Conservation (phyloP, 2,797 vertebrate species). For the Acanthopagrus latus region DNA sequence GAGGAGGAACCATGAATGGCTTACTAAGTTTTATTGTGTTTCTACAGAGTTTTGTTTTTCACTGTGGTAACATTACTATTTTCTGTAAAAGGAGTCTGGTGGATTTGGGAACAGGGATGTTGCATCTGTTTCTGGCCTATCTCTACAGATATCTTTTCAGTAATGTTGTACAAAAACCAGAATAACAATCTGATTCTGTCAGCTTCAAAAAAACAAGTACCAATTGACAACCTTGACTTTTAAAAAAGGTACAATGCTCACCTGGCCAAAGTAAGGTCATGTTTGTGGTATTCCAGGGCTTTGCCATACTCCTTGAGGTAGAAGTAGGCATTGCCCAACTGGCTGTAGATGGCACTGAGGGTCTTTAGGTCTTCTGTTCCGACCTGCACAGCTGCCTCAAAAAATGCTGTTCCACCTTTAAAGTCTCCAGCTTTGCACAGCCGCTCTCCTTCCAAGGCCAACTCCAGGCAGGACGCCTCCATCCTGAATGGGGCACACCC, state of each 20-base stretch:
- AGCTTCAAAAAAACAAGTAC: too few relatives aligned
- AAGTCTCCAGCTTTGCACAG: constrained; percentile 96
- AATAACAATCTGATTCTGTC: too few relatives aligned
- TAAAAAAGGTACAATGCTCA: constrained; percentile 66
- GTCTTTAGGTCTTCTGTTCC: constrained; percentile 98
- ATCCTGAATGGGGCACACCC: constrained; percentile 84
- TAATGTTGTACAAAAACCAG: too few relatives aligned
- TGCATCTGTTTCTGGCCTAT: too few relatives aligned
- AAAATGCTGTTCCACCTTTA: constrained; percentile 94
- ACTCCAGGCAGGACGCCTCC: constrained; percentile 96
- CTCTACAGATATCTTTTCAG: too few relatives aligned
- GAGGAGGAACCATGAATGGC: too few relatives aligned
- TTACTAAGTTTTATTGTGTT: too few relatives aligned
- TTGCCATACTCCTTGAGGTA: constrained; percentile 97
- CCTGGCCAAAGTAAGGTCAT: constrained; percentile 97
- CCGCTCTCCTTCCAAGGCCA: constrained; percentile 96
- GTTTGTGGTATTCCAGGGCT: constrained; percentile 95
- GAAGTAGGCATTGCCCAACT: constrained; percentile 98
- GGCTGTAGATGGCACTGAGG: constrained; percentile 98
- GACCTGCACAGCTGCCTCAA: constrained; percentile 95
- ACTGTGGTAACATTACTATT: too few relatives aligned
- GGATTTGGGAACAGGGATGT: too few relatives aligned
- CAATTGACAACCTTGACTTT: not conserved
- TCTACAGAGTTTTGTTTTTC: too few relatives aligned
- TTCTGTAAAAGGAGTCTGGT: too few relatives aligned